A percentile compares a stretch with the other conserved stretches of the same genome.
These are phyloP conservation scores for Jacana jacana DNA, from an alignment of 2,113 vertebrate species.

Conservation along the genomic window DNA sequence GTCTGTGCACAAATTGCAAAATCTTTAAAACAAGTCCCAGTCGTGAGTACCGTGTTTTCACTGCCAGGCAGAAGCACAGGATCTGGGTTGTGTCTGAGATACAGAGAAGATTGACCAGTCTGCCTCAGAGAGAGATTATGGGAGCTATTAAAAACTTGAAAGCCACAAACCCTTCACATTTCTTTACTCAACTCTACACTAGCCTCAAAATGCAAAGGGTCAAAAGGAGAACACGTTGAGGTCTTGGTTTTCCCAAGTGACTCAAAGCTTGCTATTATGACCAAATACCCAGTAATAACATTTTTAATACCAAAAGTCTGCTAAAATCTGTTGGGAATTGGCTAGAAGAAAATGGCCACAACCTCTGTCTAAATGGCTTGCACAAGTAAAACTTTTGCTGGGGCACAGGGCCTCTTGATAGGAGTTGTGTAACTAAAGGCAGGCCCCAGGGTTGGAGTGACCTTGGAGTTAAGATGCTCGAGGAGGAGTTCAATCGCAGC, in stretches of 20 bases:
- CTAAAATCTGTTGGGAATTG: too few relatives aligned
- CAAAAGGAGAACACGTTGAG: neutral
- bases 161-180: neutral
- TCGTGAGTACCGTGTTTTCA: neutral
- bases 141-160: neutral
- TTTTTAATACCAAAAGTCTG: neutral
- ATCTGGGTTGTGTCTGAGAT: neutral
- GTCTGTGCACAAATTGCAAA: neutral
- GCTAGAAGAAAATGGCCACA: too few relatives aligned
- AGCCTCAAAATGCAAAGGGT: neutral
- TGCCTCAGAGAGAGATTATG: neutral
- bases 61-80: neutral
- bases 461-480: too few relatives aligned
- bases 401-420: too few relatives aligned
- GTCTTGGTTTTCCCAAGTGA: neutral
- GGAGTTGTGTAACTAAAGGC: too few relatives aligned
- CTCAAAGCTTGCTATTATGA: neutral
- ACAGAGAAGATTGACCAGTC: neutral
- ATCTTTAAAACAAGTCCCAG: neutral
- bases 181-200: neutral
- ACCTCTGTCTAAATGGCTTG: too few relatives aligned
- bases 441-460: too few relatives aligned
- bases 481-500: too few relatives aligned
- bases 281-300: neutral
- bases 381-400: too few relatives aligned